Base-by-base conservation (phyloP, 2,797 vertebrate species). In the Eulemur rubriventer region DNA sequence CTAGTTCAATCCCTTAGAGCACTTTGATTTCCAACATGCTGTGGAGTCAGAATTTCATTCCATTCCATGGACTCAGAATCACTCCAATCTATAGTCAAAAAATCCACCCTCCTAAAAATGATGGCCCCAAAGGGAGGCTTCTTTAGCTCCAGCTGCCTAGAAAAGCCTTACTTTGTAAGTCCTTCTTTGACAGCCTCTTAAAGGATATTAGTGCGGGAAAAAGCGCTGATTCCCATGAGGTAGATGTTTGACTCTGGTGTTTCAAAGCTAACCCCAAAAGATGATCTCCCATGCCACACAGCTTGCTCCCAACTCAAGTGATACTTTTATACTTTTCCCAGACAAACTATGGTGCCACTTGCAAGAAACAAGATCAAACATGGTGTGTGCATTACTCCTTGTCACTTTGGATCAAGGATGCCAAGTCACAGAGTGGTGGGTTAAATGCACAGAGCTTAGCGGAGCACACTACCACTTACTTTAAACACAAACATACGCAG, bases 361-460 rank as follows among this genome's bases (percentile, higher is more conserved):
- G 82, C 78, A 83, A 83, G 89, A 96, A 89, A 95, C 1, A 86
- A 2, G 72, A 90, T 76, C 79, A 89, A 94, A 82, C 65, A 17
- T 80, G 63, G n/a, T 2, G 1, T 52, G 28, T 91, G 57, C 80
- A 30, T 94, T 90, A 12, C 28, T 75, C 87, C 16, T 41, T 97
- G 96, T 97, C 95, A 91, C 94, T 93, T 95, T 88, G 43, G 57
- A 97, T 98, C 93, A 90, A 92, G 91, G 50, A 46, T 81, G 22
- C 89, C 91, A 59, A 35, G 48, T 76, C 72, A 83, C 41, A 59
- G 30, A 82, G 55, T 41, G 30, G 17, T 14, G 35, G 67, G 41
- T 83, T 94, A 96, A 84, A 70, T 24, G 59, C 38, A 61, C 18
- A 50, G 28, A 80, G 61, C 80, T 89, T 79, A 55, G 76, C 24